Conservation (phyloP, 2,888 invertebrate genomes). For the Rotaria socialis region DNA sequence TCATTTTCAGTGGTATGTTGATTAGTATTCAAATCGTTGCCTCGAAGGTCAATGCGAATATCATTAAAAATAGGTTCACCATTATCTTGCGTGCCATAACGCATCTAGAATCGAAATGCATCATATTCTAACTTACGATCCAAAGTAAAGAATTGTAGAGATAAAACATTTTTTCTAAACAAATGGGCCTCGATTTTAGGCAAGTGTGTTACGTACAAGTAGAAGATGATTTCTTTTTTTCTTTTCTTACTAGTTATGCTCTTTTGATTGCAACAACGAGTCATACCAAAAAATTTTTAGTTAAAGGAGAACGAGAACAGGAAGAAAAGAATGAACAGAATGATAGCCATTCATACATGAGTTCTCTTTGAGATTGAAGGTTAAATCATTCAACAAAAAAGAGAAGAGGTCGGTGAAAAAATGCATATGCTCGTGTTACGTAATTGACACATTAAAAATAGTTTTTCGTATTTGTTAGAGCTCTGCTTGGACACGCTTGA, state of each 20-base stretch:
- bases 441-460: not conserved
- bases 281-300: not conserved
- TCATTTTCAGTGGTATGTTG: slow-evolving; percentile 23
- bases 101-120: not conserved
- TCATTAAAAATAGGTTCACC: not conserved
- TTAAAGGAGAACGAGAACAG: not conserved
- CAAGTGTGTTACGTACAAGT: not conserved
- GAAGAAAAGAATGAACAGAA: not conserved
- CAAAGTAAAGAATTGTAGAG: no score
- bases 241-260: not conserved
- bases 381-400: slow-evolving; percentile 7
- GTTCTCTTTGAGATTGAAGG: not conserved
- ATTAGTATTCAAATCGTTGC: not conserved
- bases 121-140: no score
- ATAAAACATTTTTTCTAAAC: no score
- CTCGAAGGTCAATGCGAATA: not conserved
- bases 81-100: not conserved
- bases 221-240: not conserved
- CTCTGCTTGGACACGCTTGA: not conserved
- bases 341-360: not conserved
- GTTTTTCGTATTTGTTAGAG: not conserved
- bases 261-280: not conserved
- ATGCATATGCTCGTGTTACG: not conserved
- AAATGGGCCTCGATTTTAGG: not conserved
- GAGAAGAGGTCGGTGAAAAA: not conserved